phyloP scores from a whole-genome alignment of 2,113 vertebrate species.

The Cygnus atratus region DNA sequence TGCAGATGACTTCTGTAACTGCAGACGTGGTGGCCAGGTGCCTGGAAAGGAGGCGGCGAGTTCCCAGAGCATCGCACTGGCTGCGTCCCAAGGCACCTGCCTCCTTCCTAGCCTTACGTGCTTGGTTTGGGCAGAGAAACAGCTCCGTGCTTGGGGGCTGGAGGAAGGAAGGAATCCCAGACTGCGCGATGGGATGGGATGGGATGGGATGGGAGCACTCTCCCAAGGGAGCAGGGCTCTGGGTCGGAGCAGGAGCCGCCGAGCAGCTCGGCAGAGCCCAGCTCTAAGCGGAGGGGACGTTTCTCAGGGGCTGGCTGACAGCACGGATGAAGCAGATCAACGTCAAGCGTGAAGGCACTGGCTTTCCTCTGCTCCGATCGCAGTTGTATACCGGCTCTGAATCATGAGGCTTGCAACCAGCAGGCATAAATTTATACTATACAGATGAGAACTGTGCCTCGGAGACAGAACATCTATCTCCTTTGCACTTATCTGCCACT shows the following conservation, averaged over 20 bases:
- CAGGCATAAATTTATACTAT: constrained; percentile 69
- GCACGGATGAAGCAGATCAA: background rate
- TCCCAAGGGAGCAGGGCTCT: fast-evolving
- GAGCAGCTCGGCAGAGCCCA: background rate
- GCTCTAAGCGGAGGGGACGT: background rate
- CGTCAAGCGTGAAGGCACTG: background rate
- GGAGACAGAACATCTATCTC: constrained; percentile 74
- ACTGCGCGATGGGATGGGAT: background rate
- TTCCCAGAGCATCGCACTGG: background rate
- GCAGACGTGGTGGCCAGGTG: background rate
- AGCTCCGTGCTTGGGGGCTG: background rate
- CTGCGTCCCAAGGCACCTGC: background rate
- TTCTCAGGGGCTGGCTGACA: constrained; percentile 19
- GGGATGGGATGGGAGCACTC: background rate
- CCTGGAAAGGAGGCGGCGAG: background rate
- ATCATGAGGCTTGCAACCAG: constrained; percentile 63
- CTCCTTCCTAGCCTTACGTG: background rate
- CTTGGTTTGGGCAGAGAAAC: background rate
- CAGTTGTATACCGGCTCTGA: constrained; percentile 41
- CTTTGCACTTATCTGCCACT: constrained; percentile 74
- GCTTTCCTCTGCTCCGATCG: constrained; percentile 3
- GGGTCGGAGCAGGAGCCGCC: background rate
- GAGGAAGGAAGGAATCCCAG: background rate
- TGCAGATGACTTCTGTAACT: background rate
- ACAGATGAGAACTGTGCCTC: constrained; percentile 71